A percentile compares a stretch with the other conserved stretches of the same genome.
phyloP scores from a whole-genome alignment of 1,140 invertebrate genomes.

The Chelonus insularis region DNA sequence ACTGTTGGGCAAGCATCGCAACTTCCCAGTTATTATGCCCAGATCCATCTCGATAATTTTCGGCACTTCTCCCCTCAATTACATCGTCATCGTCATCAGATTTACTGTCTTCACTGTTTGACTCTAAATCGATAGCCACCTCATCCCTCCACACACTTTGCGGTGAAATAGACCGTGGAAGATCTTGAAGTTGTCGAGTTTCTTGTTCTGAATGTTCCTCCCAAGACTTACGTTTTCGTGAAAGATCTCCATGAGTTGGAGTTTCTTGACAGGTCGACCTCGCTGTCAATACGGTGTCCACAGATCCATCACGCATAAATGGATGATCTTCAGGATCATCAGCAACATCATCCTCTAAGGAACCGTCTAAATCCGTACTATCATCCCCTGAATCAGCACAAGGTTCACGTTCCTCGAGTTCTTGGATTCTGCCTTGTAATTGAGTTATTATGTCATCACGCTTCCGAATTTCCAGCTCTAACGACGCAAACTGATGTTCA shows the following conservation, averaged over 20 bases:
- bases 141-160: slow-evolving; percentile 52
- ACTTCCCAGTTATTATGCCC: slow-evolving; percentile 76
- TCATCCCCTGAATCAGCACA: slow-evolving; percentile 30
- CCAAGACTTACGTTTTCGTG: slow-evolving; percentile 59
- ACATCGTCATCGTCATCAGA: slow-evolving; percentile 43
- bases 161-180: slow-evolving; percentile 58
- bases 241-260: slow-evolving; percentile 47
- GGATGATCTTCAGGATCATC: slow-evolving; percentile 59
- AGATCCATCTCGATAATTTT: slow-evolving; percentile 41
- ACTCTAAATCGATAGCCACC: slow-evolving; percentile 59
- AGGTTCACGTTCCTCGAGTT: slow-evolving; percentile 62
- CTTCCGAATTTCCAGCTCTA: slow-evolving; percentile 75
- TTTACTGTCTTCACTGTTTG: slow-evolving; percentile 53
- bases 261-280: slow-evolving; percentile 43
- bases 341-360: slow-evolving; percentile 42
- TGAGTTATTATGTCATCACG: slow-evolving; percentile 78
- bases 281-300: slow-evolving; percentile 61
- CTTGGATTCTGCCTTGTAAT: slow-evolving; percentile 71
- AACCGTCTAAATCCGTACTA: slow-evolving; percentile 43
- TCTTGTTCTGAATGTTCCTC: slow-evolving; percentile 66
- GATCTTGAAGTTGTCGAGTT: slow-evolving; percentile 61
- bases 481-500: slow-evolving; percentile 66
- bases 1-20: slow-evolving; percentile 73
- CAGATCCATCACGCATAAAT: slow-evolving; percentile 64
- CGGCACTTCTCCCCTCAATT: slow-evolving; percentile 4